Conservation (phyloP, 2,888 invertebrate species). For the Andricus curvator region DNA sequence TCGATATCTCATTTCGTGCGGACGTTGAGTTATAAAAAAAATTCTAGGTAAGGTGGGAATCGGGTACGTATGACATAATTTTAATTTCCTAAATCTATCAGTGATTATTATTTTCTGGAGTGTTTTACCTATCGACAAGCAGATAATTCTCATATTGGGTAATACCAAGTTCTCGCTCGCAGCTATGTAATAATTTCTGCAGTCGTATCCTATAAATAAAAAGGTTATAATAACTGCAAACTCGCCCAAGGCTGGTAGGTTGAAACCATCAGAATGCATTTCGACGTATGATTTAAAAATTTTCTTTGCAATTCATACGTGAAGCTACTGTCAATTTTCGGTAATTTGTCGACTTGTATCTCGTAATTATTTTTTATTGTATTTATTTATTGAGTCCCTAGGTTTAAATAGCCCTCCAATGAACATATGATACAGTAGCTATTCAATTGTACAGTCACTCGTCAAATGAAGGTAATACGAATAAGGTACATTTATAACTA, state of each 20-base stretch:
- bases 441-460: too few relatives aligned
- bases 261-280: slow-evolving; percentile 42
- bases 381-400: too few relatives aligned
- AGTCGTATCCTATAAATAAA: slow-evolving; percentile 54
- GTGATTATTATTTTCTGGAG: too few relatives aligned
- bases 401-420: too few relatives aligned
- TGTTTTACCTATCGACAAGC: neutral
- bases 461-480: too few relatives aligned
- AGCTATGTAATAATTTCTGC: slow-evolving; percentile 49
- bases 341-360: slow-evolving; percentile 30
- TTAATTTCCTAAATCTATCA: too few relatives aligned
- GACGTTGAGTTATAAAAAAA: too few relatives aligned
- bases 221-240: slow-evolving; percentile 45
- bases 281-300: slow-evolving; percentile 49
- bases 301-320: slow-evolving; percentile 48
- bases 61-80: too few relatives aligned
- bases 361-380: slow-evolving; percentile 38
- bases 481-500: too few relatives aligned
- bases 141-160: slow-evolving; percentile 47
- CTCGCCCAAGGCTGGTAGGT: slow-evolving; percentile 44
- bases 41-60: too few relatives aligned
- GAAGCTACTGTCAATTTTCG: slow-evolving; percentile 32
- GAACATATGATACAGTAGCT: too few relatives aligned
- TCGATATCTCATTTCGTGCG: too few relatives aligned
- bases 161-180: slow-evolving; percentile 47